These are phyloP conservation scores for Morone chrysops DNA, from an alignment of 2,113 vertebrate species.

Conservation along the genomic window DNA sequence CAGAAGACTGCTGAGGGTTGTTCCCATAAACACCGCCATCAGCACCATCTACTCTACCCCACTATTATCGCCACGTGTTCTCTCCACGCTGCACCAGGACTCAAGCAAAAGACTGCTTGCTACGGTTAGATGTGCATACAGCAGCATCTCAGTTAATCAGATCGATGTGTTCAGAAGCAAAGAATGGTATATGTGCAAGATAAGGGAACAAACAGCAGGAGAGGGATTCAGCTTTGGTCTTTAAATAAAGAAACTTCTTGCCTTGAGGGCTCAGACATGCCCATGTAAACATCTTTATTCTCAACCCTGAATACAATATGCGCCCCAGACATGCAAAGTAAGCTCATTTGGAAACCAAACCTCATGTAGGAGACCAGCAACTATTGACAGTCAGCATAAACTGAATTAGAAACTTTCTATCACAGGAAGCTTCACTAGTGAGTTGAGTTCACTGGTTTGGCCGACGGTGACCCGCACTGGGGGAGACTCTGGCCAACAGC, in stretches of 20 bases:
- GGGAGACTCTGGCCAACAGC: conserved; percentile 65
- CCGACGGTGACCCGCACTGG: conserved; percentile 43
- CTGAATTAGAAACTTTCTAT: conserved; percentile 63
- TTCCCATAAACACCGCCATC: conserved; percentile 67
- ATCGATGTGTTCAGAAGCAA: conserved; percentile 18
- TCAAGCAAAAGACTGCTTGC: neutral
- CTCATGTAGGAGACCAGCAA: conserved; percentile 36
- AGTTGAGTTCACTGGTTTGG: conserved; percentile 59
- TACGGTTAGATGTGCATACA: conserved; percentile 2
- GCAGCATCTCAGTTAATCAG: conserved; percentile 28
- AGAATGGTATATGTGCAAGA: neutral
- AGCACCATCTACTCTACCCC: conserved; percentile 50
- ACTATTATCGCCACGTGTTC: conserved; percentile 68
- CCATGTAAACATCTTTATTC: conserved; percentile 32
- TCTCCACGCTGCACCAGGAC: conserved; percentile 13
- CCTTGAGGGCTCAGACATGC: conserved; percentile 32
- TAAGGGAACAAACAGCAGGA: neutral
- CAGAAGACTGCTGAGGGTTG: conserved; percentile 41
- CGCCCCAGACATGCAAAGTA: conserved; percentile 45
- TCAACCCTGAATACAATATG: conserved; percentile 30
- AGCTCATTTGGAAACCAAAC: conserved; percentile 51
- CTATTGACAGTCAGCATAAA: conserved; percentile 71
- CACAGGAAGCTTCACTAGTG: conserved; percentile 47
- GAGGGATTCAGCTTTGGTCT: conserved; percentile 17
- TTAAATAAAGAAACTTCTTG: conserved; percentile 19